phyloP scores from a whole-genome alignment of 2,797 vertebrate species.

The Bucorvus abyssinicus region DNA sequence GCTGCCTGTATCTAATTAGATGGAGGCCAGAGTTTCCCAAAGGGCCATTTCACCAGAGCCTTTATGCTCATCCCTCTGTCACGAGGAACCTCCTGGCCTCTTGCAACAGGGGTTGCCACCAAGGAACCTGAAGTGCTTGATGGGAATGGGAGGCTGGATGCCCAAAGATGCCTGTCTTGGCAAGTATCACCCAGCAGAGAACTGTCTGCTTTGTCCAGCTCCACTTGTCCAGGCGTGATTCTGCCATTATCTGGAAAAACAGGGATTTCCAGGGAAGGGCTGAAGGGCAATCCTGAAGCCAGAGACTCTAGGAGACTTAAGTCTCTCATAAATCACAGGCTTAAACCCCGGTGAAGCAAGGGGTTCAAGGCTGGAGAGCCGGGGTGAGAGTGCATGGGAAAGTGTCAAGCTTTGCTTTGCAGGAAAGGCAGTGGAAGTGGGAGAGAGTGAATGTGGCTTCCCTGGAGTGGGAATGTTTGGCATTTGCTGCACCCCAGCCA shows the following conservation, averaged over 20 bases:
- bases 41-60: constrained; percentile 14
- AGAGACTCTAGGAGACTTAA: neutral
- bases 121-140: neutral
- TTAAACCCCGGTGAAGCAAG: neutral
- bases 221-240: neutral
- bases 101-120: neutral
- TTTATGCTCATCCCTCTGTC: neutral
- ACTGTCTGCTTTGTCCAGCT: neutral
- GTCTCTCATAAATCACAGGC: neutral
- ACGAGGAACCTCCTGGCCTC: neutral
- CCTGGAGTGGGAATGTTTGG: constrained; percentile 42
- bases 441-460: constrained; percentile 7
- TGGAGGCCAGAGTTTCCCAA: neutral
- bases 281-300: neutral
- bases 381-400: neutral
- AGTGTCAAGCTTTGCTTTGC: neutral
- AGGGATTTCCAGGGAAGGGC: neutral
- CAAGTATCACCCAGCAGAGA: neutral
- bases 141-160: neutral
- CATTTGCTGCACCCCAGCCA: constrained; percentile 43
- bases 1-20: constrained; percentile 31
- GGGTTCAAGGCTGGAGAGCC: neutral
- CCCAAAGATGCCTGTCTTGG: neutral
- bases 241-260: neutral
- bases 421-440: neutral